A percentile compares a stretch with the other conserved stretches of the same genome.
Conservation (phyloP, 1,140 invertebrate genomes). For the Platyura marginata region DNA sequence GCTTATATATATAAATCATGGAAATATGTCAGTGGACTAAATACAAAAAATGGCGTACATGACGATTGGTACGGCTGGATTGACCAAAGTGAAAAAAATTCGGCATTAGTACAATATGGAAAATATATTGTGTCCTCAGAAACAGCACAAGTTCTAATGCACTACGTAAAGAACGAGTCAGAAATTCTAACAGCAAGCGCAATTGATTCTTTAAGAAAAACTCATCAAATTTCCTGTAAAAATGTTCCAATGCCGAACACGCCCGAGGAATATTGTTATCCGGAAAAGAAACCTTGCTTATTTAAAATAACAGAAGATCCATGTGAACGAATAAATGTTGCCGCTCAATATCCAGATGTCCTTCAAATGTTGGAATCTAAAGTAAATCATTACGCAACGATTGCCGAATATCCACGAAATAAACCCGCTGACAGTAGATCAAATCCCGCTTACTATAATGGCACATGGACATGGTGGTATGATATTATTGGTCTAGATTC, state of each 20-base stretch:
- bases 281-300: slow-evolving; percentile 46
- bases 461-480: slow-evolving; percentile 34
- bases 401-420: slow-evolving; percentile 30
- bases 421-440: slow-evolving; percentile 28
- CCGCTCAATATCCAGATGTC: slow-evolving; percentile 24
- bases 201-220: slow-evolving; percentile 4
- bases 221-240: not conserved
- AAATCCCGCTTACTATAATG: slow-evolving; percentile 32
- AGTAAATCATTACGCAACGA: slow-evolving; percentile 26
- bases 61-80: slow-evolving; percentile 26
- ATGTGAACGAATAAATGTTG: slow-evolving; percentile 55
- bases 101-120: slow-evolving; percentile 16
- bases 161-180: slow-evolving; percentile 14
- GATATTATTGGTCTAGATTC: too few species aligned
- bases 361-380: slow-evolving; percentile 26
- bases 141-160: slow-evolving; percentile 12
- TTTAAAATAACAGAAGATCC: slow-evolving; percentile 57
- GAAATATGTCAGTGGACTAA: slow-evolving; percentile 53
- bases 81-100: slow-evolving; percentile 9
- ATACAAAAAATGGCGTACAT: slow-evolving; percentile 22
- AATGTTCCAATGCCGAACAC: not conserved
- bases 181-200: slow-evolving; percentile 8
- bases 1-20: slow-evolving; percentile 44
- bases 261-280: slow-evolving; percentile 31
- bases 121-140: slow-evolving; percentile 29